Conservation (phyloP, 2,888 invertebrate species). For the Anodontia alba region DNA sequence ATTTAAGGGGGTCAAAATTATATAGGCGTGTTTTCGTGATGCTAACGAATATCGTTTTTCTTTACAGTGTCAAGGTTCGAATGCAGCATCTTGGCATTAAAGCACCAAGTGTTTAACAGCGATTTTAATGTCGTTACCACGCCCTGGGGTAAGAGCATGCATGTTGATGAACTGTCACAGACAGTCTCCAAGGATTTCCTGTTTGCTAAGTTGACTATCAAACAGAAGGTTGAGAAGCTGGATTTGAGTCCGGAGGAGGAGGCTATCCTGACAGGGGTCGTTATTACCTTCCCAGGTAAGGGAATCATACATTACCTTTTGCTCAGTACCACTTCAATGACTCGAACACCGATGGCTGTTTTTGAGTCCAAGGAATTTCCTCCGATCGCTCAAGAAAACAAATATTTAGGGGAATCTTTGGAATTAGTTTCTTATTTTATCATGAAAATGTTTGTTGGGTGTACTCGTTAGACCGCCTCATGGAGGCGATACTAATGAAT, state of each 20-base stretch:
- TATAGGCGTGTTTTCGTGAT: no score
- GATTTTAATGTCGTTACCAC: background rate
- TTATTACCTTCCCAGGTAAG: conserved; percentile 18
- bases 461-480: no score
- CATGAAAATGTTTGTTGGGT: no score
- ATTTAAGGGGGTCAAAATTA: no score
- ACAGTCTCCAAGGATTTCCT: conserved; percentile 12
- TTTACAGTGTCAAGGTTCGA: background rate
- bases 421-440: no score
- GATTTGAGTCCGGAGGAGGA: conserved; percentile 25
- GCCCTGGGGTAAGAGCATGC: background rate
- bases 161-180: conserved; percentile 15
- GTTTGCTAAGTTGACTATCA: background rate
- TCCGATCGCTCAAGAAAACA: no score
- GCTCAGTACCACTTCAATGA: no score
- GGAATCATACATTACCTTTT: conserved; percentile 33
- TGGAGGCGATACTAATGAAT: no score
- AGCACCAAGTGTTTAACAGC: background rate
- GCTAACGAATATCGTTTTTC: no score
- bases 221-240: background rate
- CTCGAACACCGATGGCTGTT: no score
- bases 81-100: background rate
- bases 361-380: no score
- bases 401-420: no score
- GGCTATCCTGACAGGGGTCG: conserved; percentile 26